Base-by-base conservation (phyloP, 2,888 invertebrate genomes). In the Andrena fulva region DNA sequence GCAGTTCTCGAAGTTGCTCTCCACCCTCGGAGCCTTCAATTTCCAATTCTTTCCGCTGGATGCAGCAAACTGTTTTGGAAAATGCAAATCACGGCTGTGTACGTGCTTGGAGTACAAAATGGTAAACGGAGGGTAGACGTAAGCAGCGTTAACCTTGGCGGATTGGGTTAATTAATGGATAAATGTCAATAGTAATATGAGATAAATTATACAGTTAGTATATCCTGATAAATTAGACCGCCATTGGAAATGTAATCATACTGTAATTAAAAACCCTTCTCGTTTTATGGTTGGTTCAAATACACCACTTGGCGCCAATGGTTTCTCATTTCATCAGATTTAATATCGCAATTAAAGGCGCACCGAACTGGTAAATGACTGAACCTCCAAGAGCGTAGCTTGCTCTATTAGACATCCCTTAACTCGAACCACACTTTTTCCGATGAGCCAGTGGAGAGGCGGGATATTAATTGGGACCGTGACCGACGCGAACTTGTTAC, bases 61-160 rank as follows among this genome's bases (percentile, higher is more conserved):
- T 10, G 12, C 20, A 31, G 50, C 33, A 20, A 77, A 48, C 59
- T n/a, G 27, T 67, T 67, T 10, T 24, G 52, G 50, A 77, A 78
- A 77, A 79, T 79, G 79, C 69, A 79, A 79, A 79, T 54, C 79
- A 56, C 50, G 24, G 54, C 35, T 29, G 5, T 48, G 59, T 29
- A 77, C 77, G 64, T 78, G 77, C 67, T 10, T 10, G 10, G 64
- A 31, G 56, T 77, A n/a, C 31, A 27, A 24, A 12, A 12, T 20
- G 7, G n/a, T 33, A 8, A 12, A 35, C 60, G 59, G 35, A 59
- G 35, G 60, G 20, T 66, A 33, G 66, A 52, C 54, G 33, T 52
- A 42, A 77, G 67, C 77, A 67, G 42, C 66, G 48, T 60, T 66
- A 50, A 50, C 29, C n/a, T 54, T 20, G 27, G 35, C 52, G 50